phyloP scores from a whole-genome alignment of 2,797 vertebrate genomes.

The Silurus lanzhouensis region DNA sequence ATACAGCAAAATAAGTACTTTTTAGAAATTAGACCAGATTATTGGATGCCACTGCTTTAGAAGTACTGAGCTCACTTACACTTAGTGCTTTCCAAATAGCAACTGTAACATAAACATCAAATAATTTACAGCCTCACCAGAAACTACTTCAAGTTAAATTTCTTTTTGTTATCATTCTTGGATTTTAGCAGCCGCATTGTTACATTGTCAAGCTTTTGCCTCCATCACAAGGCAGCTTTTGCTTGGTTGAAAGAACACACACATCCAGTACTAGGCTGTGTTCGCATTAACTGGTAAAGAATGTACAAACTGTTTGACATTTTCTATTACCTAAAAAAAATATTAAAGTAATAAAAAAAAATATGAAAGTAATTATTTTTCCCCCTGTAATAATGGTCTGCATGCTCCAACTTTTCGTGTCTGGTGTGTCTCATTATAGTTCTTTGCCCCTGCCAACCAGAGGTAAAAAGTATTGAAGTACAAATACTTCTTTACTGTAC shows the following conservation, averaged over 20 bases:
- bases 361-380: not conserved
- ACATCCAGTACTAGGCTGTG: not conserved
- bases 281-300: not conserved
- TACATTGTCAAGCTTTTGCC: not conserved
- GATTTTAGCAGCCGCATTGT: not conserved
- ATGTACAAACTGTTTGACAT: not conserved
- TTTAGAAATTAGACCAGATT: not conserved
- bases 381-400: not conserved
- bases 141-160: not conserved
- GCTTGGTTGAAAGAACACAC: not conserved
- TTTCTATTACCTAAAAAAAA: not conserved
- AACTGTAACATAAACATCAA: slow-evolving; percentile 4
- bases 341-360: too few species aligned
- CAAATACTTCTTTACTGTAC: too few species aligned
- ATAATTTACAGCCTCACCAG: not conserved
- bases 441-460: not conserved
- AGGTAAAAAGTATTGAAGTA: too few species aligned
- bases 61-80: not conserved
- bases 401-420: not conserved
- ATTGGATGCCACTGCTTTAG: slow-evolving; percentile 6
- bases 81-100: slow-evolving; percentile 7
- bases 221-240: not conserved
- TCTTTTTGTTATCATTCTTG: not conserved
- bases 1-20: not conserved
- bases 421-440: not conserved